Percentiles rank a stretch among this genome's conserved stretches.
phyloP scores from a whole-genome alignment of 2,888 invertebrate species.

The Antheraea yamamai region DNA sequence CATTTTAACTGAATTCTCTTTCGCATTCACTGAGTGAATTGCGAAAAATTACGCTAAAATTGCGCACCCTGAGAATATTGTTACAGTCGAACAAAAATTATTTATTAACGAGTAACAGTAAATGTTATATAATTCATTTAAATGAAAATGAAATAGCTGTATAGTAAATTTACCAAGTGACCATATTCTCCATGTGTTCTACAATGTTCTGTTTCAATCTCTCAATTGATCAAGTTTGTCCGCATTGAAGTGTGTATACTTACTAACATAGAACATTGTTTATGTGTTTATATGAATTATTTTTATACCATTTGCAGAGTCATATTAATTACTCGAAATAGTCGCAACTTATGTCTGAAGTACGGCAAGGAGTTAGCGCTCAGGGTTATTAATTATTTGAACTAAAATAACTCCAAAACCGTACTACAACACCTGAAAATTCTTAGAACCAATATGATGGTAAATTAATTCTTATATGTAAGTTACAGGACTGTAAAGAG shows the following conservation, averaged over 20 bases:
- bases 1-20: not conserved
- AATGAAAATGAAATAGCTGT: not conserved
- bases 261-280: no score
- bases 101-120: not conserved
- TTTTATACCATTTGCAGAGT: no score
- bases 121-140: not conserved
- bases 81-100: not conserved
- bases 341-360: no score
- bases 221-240: not conserved
- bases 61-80: not conserved
- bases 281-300: no score
- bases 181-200: not conserved
- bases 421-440: no score
- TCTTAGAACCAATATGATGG: not conserved
- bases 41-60: not conserved
- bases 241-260: no score
- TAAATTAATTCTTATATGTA: not conserved
- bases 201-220: not conserved
- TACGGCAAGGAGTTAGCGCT: no score
- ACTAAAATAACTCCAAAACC: no score
- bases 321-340: no score
- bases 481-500: not conserved
- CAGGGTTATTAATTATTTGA: no score
- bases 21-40: not conserved
- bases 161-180: not conserved